Percentiles rank a stretch among this genome's conserved stretches.
Conservation (phyloP, 2,113 vertebrate species). For the Hystrix brachyura region DNA sequence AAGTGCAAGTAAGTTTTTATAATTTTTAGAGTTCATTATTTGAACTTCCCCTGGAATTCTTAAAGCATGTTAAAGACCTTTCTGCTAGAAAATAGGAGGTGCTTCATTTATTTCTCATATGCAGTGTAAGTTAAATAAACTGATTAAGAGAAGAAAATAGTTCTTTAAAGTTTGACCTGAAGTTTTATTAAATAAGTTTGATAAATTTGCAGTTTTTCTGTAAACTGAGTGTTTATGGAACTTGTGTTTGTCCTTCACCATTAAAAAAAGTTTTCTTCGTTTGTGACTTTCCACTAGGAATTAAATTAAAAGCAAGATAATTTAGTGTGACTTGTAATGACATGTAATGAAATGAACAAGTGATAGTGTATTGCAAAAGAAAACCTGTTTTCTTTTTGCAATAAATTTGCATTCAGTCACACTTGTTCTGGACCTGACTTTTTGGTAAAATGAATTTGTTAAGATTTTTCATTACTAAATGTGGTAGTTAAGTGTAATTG, state of each 20-base stretch:
- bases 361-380: not conserved
- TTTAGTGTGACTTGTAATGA: constrained; percentile 14
- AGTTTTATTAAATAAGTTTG: constrained; percentile 50
- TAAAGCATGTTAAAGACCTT: not conserved
- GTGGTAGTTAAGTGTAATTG: not conserved
- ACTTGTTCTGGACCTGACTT: constrained; percentile 28
- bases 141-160: not conserved
- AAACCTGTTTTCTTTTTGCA: not conserved
- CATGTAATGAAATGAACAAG: not conserved
- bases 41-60: not conserved
- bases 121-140: not conserved
- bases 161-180: not conserved
- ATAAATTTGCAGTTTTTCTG: not conserved
- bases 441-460: constrained; percentile 58
- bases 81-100: constrained; percentile 2
- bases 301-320: constrained; percentile 50
- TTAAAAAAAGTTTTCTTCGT: constrained; percentile 4
- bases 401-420: not conserved
- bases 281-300: not conserved
- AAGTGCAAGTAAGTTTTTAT: constrained; percentile 23
- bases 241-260: not conserved
- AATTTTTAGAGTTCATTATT: constrained; percentile 48
- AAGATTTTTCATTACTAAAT: constrained; percentile 50
- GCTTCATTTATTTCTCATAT: constrained; percentile 19
- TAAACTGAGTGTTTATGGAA: not conserved